Evolutionary conservation across 2,888 invertebrate genomes (phyloP).

Genomic region (Dysmachus trigonus): DNA sequence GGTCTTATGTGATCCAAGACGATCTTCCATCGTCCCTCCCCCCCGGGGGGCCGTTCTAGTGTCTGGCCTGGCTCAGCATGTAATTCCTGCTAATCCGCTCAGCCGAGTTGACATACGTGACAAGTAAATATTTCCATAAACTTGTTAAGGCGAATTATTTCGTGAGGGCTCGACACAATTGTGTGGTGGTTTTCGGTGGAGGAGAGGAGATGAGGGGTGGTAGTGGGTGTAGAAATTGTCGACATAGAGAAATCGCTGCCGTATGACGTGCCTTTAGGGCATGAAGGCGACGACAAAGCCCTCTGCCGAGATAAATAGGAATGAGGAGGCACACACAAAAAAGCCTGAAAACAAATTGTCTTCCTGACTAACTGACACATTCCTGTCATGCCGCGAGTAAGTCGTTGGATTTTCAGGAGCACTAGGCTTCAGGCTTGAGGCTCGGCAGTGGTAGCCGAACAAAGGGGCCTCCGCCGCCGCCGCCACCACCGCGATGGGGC

Average conservation of each 20-base stretch:
- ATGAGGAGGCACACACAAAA: neutral
- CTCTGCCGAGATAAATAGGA: neutral
- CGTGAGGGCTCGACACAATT: slow-evolving; percentile 14
- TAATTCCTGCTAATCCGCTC: slow-evolving; percentile 53
- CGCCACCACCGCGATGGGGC: neutral
- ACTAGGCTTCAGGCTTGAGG: neutral
- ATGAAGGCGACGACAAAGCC: neutral
- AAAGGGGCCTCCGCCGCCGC: neutral
- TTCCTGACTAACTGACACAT: slow-evolving; percentile 40
- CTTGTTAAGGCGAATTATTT: slow-evolving; percentile 39
- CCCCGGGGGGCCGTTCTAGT: neutral
- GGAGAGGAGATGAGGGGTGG: neutral
- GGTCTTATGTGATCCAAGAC: neutral
- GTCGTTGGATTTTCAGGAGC: slow-evolving; percentile 3
- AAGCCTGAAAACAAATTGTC: slow-evolving; percentile 35
- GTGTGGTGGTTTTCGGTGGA: neutral
- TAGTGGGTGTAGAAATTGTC: neutral
- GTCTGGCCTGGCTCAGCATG: neutral
- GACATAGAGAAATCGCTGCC: neutral
- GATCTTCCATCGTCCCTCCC: neutral
- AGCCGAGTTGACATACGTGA: slow-evolving; percentile 53
- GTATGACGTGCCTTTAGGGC: neutral
- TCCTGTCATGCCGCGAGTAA: slow-evolving; percentile 34
- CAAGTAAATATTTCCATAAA: slow-evolving; percentile 53
- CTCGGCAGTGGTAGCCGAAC: neutral